Evolutionary conservation across 2,113 vertebrate genomes (phyloP).

Genomic region (Phrynosoma blainvillii): DNA sequence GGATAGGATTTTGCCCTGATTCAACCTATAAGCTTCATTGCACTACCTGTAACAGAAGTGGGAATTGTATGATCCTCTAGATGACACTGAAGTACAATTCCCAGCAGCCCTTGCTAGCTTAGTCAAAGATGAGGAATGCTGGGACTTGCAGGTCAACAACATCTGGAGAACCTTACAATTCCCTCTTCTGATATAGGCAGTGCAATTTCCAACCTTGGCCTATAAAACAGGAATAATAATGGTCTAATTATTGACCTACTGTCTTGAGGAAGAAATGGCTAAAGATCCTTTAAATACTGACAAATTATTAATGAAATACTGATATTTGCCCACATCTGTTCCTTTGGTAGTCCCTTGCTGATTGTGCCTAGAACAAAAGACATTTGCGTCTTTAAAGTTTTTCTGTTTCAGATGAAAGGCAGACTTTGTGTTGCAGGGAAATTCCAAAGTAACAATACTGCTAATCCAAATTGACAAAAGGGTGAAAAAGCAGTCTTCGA

Average conservation of each 20-base stretch:
- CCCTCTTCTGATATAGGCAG: no score
- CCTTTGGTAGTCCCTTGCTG: not conserved
- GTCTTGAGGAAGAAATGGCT: not conserved
- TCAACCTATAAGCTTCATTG: not conserved
- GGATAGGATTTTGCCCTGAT: not conserved
- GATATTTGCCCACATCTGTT: not conserved
- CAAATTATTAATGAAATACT: not conserved
- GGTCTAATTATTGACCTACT: not conserved
- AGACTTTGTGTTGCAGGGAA: not conserved
- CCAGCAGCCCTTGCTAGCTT: no score
- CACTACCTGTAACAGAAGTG: not conserved
- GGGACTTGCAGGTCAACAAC: no score
- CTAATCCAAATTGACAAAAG: not conserved
- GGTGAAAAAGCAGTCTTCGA: not conserved
- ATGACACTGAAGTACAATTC: no score
- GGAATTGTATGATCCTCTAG: no score
- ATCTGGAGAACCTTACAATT: no score
- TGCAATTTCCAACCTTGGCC: no score
- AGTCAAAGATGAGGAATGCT: no score
- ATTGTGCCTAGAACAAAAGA: accelerated
- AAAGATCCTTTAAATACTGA: not conserved
- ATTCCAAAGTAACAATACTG: not conserved
- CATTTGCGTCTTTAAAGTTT: not conserved
- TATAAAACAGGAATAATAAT: not conserved
- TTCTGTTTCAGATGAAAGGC: not conserved